A percentile compares a stretch with the other conserved stretches of the same genome.
Conservation (phyloP, 1,140 invertebrate species). For the Melanaphis sacchari region DNA sequence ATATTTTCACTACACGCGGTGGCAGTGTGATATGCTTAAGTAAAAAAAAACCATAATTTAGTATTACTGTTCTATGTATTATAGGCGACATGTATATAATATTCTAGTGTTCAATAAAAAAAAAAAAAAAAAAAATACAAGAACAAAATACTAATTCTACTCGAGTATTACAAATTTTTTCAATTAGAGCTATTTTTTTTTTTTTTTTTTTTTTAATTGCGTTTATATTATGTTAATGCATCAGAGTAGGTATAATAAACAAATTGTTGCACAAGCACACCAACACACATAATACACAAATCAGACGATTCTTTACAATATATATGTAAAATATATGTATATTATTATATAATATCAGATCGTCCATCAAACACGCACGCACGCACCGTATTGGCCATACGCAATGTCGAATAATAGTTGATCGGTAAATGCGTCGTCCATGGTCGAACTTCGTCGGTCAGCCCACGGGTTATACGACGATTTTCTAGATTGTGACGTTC, state of each 20-base stretch:
- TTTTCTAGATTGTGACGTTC: slow-evolving; percentile 14
- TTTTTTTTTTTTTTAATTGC: background rate
- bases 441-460: slow-evolving; percentile 53
- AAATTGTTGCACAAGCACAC: slow-evolving; percentile 40
- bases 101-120: slow-evolving; percentile 11
- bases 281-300: slow-evolving; percentile 28
- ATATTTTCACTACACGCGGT: slow-evolving; percentile 2
- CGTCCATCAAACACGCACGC: slow-evolving; percentile 15
- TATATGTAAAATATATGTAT: background rate
- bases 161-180: background rate
- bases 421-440: slow-evolving; percentile 52
- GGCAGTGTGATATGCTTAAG: background rate
- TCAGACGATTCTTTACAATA: background rate
- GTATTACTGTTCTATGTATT: slow-evolving; percentile 25
- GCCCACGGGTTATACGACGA: slow-evolving; percentile 53
- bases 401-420: slow-evolving; percentile 54
- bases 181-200: background rate
- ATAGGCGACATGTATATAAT: background rate
- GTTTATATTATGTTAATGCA: slow-evolving; percentile 23
- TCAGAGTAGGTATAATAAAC: slow-evolving; percentile 20
- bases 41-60: background rate
- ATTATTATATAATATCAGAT: background rate
- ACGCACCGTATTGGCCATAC: slow-evolving; percentile 52
- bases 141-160: slow-evolving; percentile 9
- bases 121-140: slow-evolving; percentile 7